A percentile compares a stretch with the other conserved stretches of the same genome.
These are phyloP conservation scores for Nymphalis urticae DNA, from an alignment of 2,888 invertebrate genomes.

Conservation along the genomic window DNA sequence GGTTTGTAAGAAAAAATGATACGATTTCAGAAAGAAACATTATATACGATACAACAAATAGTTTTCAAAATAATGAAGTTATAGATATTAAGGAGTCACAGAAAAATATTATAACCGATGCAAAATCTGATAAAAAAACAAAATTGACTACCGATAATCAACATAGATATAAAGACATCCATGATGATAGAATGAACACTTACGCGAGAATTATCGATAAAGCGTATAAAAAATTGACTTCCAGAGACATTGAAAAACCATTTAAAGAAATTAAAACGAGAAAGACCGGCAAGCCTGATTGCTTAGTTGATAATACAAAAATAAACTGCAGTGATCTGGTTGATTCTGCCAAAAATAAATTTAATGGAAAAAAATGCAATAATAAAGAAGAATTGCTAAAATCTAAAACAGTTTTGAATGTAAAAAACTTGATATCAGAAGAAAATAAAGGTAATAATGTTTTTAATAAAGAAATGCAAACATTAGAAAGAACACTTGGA, in stretches of 20 bases:
- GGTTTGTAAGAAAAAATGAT: neutral
- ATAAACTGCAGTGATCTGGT: too few relatives aligned
- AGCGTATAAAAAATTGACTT: slow-evolving; percentile 9
- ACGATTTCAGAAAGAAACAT: neutral
- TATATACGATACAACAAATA: neutral
- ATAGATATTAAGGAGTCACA: neutral
- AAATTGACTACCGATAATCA: too few relatives aligned
- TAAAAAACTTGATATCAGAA: neutral
- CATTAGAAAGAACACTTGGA: neutral
- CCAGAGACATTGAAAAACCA: neutral
- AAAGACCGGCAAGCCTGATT: too few relatives aligned
- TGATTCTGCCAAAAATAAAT: too few relatives aligned
- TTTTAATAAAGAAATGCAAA: neutral
- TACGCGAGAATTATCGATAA: slow-evolving; percentile 10
- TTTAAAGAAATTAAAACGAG: too few relatives aligned
- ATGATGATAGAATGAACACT: neutral
- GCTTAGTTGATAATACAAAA: too few relatives aligned
- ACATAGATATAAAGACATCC: too few relatives aligned
- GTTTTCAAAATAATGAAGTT: neutral
- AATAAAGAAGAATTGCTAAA: too few relatives aligned
- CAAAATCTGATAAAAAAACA: neutral
- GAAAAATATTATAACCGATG: neutral
- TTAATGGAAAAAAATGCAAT: too few relatives aligned
- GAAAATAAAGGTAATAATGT: neutral
- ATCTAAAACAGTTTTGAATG: too few relatives aligned